Evolutionary conservation across 2,888 invertebrate species (phyloP).

Genomic region (Rhodophaea formosa): DNA sequence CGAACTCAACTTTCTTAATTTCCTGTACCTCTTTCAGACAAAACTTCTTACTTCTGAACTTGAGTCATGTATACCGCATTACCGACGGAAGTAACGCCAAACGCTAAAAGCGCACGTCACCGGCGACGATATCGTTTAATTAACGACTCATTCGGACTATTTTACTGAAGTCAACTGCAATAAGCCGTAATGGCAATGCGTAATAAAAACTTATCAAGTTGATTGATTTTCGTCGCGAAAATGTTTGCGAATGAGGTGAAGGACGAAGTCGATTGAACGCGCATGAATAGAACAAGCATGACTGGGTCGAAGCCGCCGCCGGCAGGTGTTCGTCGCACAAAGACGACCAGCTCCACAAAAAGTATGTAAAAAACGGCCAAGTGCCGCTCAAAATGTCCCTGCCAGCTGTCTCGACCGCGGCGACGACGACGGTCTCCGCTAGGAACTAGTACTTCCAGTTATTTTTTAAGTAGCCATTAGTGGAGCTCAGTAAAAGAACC

Average conservation of each 20-base stretch:
- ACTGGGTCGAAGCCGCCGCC: conserved; percentile 39
- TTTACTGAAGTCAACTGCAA: conserved; percentile 14
- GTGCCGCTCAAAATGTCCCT: conserved; percentile 62
- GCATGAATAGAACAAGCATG: conserved; percentile 47
- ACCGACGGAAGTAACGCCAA: neutral
- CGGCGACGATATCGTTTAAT: conserved; percentile 14
- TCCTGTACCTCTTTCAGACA: conserved; percentile 35
- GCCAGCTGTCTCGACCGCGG: conserved; percentile 52
- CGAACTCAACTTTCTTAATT: conserved; percentile 43
- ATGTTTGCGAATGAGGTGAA: conserved; percentile 38
- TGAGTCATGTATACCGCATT: conserved; percentile 25
- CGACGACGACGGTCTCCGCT: neutral
- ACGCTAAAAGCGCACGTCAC: neutral
- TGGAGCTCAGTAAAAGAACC: neutral
- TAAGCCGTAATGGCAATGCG: conserved; percentile 16
- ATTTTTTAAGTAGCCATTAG: neutral
- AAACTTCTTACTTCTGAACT: conserved; percentile 20
- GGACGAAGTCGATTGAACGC: conserved; percentile 34
- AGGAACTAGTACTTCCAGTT: neutral
- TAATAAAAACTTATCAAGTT: conserved; percentile 21
- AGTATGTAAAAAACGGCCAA: conserved; percentile 28
- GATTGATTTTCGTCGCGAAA: conserved; percentile 27
- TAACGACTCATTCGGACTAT: conserved; percentile 19
- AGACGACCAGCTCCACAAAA: conserved; percentile 36
- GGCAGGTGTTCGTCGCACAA: conserved; percentile 70